Evolutionary conservation across 1,140 invertebrate genomes (phyloP), one percentile per base, ranked within the genome.

Genomic region (Plectrocnemia conspersa): DNA sequence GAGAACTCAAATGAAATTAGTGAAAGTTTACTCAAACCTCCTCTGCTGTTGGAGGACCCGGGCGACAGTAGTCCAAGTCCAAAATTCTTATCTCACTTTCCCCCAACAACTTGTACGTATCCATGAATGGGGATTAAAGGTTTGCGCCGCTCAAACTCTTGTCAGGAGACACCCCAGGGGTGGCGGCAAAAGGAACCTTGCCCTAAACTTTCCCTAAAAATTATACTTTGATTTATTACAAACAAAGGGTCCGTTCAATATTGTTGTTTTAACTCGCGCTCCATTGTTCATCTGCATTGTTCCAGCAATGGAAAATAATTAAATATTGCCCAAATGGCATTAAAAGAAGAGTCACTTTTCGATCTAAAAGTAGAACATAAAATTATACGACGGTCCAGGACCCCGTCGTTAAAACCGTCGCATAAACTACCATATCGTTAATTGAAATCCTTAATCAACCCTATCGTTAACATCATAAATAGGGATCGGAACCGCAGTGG

Each of bases 1-100:
- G 52, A 49, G 35, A 61, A 61, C 58, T 61, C 58, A 61, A 59
- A 61, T 61, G 54, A 61, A 61, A 61, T 61, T 61, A 61, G 58
- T 27, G 54, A 54, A 61, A 61, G 58, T 61, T 61, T 52, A 44
- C 42, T 54, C 33, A 45, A 42, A 52, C 45, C 49, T 59, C 56
- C 49, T 58, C 41, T 36, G 52, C 41, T 35, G 35, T 27, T 44
- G 2, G n/a, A 10, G 23, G 45, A 15, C 18, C 22, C 22, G 7
- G 47, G 19, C 16, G 42, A 29, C 23, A 9, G 24, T 7, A 5
- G 40, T 42, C 7, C 16, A 40, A 18, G 10, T 40, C 36, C 41
- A 19, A 22, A 44, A 18, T 38, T 44, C 41, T 44, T 44, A 44
- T 44, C 41, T 44, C 38, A 41, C 38, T 41, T 41, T 44, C 19